Evolutionary conservation across 1,140 invertebrate genomes (phyloP), one percentile per base, ranked within the genome.

Genomic region (Drosophila dunni): DNA sequence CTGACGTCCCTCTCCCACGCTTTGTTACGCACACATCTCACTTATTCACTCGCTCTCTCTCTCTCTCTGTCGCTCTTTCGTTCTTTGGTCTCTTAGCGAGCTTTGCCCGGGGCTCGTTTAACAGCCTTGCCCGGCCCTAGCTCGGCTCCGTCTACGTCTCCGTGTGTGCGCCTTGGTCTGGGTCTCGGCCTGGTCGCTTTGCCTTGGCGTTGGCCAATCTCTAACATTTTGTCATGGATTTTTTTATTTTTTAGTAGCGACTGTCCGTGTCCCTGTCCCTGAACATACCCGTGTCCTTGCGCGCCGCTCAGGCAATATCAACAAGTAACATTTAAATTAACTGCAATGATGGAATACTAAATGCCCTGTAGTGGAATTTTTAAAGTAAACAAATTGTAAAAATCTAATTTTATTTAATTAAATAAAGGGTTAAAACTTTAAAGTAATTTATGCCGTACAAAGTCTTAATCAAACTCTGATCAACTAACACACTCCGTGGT

Each of bases 161-260:
- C 34, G n/a, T 34, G 24, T 61, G 13, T 20, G 40, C 3, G 53
- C 64, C 13, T 48, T 11, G 54, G 11, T 77, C 57, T 48, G 48
- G 44, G 54, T 61, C 48, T 48, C 40, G 51, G 33, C 53, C 20
- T 68, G 34, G 29, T 46, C 34, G 44, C 34, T 66, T 29, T 64
- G 70, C 51, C 54, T 46, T 54, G 66, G 67, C 53, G 45, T 54
- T 54, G 83, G 73, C 83, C 83, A 88, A 89, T 88, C 84, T 88
- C 79, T 73, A 74, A 77, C 84, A 72, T 83, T 88, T 83, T 86
- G 82, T 88, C 84, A 79, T 73, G 82, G 72, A 66, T 78, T 85
- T 82, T 67, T 60, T 67, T 29, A 29, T 29, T 29, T 29, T 29
- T 29, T 29, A 29, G 68, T 65, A 79, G 44, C 51, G 40, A n/a